These are phyloP conservation scores for Amazona guildingii DNA, from an alignment of 2,113 vertebrate genomes.

Conservation along the genomic window DNA sequence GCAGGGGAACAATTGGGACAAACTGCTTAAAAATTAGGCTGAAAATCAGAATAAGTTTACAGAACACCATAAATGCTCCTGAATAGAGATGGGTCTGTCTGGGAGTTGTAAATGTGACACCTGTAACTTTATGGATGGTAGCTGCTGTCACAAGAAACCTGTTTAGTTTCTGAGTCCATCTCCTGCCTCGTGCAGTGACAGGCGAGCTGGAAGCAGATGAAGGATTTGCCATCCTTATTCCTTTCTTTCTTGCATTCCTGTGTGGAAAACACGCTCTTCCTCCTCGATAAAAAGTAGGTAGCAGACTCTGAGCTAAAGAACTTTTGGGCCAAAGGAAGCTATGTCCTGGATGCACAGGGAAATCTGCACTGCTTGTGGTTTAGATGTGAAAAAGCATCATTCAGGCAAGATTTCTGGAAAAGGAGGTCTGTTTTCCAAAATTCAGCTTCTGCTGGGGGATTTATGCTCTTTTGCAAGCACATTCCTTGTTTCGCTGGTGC, in stretches of 20 bases:
- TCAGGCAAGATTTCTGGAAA: not conserved
- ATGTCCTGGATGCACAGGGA: not conserved
- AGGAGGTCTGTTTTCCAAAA: not conserved
- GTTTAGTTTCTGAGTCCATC: not conserved
- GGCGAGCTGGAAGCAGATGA: not conserved
- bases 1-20: not conserved
- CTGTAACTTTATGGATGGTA: not conserved
- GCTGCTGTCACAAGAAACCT: not conserved
- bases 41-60: not conserved
- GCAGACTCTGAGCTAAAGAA: not conserved
- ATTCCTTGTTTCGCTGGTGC: fast-evolving
- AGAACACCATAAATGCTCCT: not conserved
- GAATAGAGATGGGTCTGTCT: fast-evolving
- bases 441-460: not conserved
- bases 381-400: not conserved
- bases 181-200: not conserved
- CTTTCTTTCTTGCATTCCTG: not conserved
- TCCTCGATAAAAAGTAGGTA: not conserved
- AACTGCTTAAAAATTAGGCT: not conserved
- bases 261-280: not conserved
- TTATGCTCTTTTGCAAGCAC: not conserved
- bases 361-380: not conserved
- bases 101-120: not conserved
- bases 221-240: not conserved
- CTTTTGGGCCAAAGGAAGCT: not conserved